Evolutionary conservation across 2,888 invertebrate genomes (phyloP), one percentile per base, ranked within the genome.

Genomic region (Drosophila longiperda): DNA sequence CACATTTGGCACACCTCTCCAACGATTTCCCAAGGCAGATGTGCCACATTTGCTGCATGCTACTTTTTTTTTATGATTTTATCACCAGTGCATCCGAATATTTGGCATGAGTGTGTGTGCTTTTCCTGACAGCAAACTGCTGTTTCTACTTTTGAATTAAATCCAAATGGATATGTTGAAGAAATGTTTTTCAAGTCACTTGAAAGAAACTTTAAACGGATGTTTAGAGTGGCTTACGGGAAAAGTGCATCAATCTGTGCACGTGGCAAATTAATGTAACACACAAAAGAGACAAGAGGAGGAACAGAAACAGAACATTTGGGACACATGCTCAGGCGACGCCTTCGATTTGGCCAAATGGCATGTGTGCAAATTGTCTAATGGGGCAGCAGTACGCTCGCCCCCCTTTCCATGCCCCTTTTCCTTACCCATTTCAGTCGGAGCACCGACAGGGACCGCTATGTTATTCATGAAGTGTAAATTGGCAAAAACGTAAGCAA

Each of bases 381-480:
- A 85, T 88, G 85, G 80, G 66, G 71, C 88, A 88, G 80, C 76
- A 67, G 61, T 57, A 57, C 36, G 48, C 38, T 50, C 2, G 26
- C 26, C 42, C 45, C 26, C 54, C 11, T 7, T 15, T 15, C 29
- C 17, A 17, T 17, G 40, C 12, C 36, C 11, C 33, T 29, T 29
- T 29, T 0, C 4, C 3, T 26, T 26, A 26, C 26, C 42, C 26
- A 29, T 8, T 23, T 29, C 63, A 29, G 32, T 45, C 15, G 4
- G 4, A 15, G 11, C 11, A 20, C 29, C 34, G 40, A 48, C 17
- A 7, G 15, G 54, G 9, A 17, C 33, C 17, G 59, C 79, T 74
- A 48, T 81, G 75, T 79, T 88, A 88, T 85, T 85, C 85, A 85
- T 85, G 89, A 83, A 85, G 89, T 85, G 85, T 87, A 85, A 85